phyloP scores from a whole-genome alignment of 1,140 invertebrate species.

The Hesperophylax magnus region DNA sequence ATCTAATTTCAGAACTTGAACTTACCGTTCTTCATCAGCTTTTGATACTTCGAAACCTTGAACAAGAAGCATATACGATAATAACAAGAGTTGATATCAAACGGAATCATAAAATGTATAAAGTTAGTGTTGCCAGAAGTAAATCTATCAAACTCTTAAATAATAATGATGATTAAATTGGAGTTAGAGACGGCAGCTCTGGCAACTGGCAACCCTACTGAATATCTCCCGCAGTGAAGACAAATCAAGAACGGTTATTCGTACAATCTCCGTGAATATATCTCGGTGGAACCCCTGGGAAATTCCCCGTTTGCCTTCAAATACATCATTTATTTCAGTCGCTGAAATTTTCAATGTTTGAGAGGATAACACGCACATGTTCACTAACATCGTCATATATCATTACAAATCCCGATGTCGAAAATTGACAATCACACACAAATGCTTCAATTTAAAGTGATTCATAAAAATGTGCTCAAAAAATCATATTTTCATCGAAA shows the following conservation, averaged over 20 bases:
- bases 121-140: too few species aligned
- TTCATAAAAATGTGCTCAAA: background rate
- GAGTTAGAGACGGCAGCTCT: background rate
- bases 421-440: conserved; percentile 11
- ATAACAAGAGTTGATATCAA: too few species aligned
- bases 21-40: too few species aligned
- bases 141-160: too few species aligned
- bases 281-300: background rate
- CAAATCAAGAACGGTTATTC: background rate
- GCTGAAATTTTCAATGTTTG: background rate
- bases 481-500: conserved; percentile 5
- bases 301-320: background rate
- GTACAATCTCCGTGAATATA: conserved; percentile 2
- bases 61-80: too few species aligned
- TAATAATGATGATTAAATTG: too few species aligned
- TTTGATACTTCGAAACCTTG: too few species aligned
- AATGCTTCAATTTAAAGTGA: background rate
- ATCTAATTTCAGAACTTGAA: too few species aligned
- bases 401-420: background rate
- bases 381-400: background rate
- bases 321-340: conserved; percentile 2
- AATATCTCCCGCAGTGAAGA: too few species aligned
- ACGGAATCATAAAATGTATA: too few species aligned
- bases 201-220: background rate
- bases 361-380: conserved; percentile 5